phyloP scores from a whole-genome alignment of 2,113 vertebrate species.

The Rhynchomys soricoides region DNA sequence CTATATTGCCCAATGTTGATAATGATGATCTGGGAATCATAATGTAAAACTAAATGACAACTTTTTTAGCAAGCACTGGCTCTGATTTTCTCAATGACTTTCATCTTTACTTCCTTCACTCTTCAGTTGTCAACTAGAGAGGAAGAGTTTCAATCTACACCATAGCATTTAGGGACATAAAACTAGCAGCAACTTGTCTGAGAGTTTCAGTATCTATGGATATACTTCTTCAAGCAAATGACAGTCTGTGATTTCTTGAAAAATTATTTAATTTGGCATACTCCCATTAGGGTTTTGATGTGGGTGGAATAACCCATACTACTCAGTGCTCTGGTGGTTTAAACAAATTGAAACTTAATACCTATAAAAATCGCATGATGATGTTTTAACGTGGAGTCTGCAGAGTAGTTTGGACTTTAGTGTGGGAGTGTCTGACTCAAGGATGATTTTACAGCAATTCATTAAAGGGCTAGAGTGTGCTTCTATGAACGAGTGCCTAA shows the following conservation, averaged over 20 bases:
- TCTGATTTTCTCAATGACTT: background rate
- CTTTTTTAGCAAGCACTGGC: background rate
- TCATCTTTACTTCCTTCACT: background rate
- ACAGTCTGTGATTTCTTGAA: background rate
- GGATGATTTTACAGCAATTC: constrained; percentile 57
- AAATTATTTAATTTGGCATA: background rate
- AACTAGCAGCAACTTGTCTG: background rate
- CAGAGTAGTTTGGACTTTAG: background rate
- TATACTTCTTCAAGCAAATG: background rate
- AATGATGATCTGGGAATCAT: background rate
- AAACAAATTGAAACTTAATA: constrained; percentile 49
- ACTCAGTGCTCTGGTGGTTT: background rate
- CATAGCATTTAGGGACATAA: background rate
- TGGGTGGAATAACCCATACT: background rate
- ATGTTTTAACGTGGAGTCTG: background rate
- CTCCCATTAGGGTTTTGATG: background rate
- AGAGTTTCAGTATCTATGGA: background rate
- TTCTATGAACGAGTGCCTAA: background rate
- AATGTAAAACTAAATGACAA: background rate
- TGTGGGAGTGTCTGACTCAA: background rate
- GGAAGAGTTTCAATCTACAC: background rate
- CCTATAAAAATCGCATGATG: constrained; percentile 25
- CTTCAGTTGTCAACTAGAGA: background rate
- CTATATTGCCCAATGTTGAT: background rate
- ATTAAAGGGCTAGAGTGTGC: constrained; percentile 20